These are phyloP conservation scores for Hirtodrosophila histrioides DNA, from an alignment of 2,888 invertebrate species.

Conservation along the genomic window DNA sequence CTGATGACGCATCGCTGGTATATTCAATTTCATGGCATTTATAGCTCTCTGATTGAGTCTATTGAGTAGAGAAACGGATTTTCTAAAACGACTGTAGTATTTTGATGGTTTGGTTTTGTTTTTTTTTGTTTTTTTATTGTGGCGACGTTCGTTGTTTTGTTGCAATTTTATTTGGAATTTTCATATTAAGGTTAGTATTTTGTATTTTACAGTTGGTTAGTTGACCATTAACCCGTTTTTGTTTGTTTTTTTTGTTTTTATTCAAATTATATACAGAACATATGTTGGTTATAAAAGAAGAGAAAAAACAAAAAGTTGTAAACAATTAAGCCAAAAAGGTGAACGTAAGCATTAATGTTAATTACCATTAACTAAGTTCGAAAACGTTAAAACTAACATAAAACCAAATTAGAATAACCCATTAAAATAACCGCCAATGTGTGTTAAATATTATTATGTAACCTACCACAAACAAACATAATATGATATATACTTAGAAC, in stretches of 20 bases:
- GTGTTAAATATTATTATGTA: too few relatives aligned
- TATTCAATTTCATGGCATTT: slow-evolving; percentile 83
- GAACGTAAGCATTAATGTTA: slow-evolving; percentile 33
- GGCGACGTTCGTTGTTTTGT: slow-evolving; percentile 47
- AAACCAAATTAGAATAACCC: slow-evolving; percentile 35
- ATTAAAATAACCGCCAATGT: slow-evolving; percentile 2
- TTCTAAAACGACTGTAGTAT: slow-evolving; percentile 82
- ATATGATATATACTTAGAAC: background rate
- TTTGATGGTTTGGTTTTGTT: slow-evolving; percentile 33
- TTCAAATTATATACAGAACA: slow-evolving; percentile 55
- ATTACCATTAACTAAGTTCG: slow-evolving; percentile 31
- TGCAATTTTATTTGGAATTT: slow-evolving; percentile 27
- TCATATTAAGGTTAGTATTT: slow-evolving; percentile 44
- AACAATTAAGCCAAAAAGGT: slow-evolving; percentile 46
- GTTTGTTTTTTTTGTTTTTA: slow-evolving; percentile 26
- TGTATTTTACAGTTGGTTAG: slow-evolving; percentile 53
- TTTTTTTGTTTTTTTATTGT: slow-evolving; percentile 33
- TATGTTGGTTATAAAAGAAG: slow-evolving; percentile 59
- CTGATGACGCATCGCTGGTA: slow-evolving; percentile 76
- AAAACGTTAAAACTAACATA: slow-evolving; percentile 52
- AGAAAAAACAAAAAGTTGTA: slow-evolving; percentile 65
- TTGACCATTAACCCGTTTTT: slow-evolving; percentile 68
- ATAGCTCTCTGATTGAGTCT: slow-evolving; percentile 84
- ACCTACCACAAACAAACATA: too few relatives aligned
- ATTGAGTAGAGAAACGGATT: slow-evolving; percentile 85